A percentile compares a stretch with the other conserved stretches of the same genome.
These are phyloP conservation scores for Benthochromis sp. DNA, from an alignment of 2,113 vertebrate species.

Conservation along the genomic window DNA sequence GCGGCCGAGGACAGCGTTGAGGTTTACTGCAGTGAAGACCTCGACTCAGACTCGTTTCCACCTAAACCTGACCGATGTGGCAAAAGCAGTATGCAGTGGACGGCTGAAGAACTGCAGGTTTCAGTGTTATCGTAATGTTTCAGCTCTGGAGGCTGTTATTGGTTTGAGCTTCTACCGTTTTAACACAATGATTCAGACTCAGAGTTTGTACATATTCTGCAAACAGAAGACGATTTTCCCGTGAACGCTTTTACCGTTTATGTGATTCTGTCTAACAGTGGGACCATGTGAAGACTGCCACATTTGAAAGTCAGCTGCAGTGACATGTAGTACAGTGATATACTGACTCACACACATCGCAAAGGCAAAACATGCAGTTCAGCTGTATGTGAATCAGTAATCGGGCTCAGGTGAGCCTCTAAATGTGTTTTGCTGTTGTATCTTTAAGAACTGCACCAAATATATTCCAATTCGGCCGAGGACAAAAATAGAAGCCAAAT, in stretches of 20 bases:
- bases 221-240: not conserved
- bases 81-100: not conserved
- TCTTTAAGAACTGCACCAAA: not conserved
- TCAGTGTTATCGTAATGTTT: not conserved
- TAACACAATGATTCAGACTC: not conserved
- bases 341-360: not conserved
- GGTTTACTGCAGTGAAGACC: not conserved
- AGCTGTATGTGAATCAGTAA: not conserved
- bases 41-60: not conserved
- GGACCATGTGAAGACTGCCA: not conserved
- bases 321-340: not conserved
- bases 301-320: not conserved
- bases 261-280: not conserved
- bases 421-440: not conserved
- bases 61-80: not conserved
- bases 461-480: not conserved
- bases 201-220: not conserved
- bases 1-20: not conserved
- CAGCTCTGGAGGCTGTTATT: not conserved
- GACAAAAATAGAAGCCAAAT: slow-evolving; percentile 45
- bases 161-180: accelerated
- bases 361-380: not conserved
- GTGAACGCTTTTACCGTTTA: not conserved
- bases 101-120: not conserved
- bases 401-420: not conserved